Conservation (phyloP, 2,888 invertebrate genomes). For the Bedellia somnulentella region DNA sequence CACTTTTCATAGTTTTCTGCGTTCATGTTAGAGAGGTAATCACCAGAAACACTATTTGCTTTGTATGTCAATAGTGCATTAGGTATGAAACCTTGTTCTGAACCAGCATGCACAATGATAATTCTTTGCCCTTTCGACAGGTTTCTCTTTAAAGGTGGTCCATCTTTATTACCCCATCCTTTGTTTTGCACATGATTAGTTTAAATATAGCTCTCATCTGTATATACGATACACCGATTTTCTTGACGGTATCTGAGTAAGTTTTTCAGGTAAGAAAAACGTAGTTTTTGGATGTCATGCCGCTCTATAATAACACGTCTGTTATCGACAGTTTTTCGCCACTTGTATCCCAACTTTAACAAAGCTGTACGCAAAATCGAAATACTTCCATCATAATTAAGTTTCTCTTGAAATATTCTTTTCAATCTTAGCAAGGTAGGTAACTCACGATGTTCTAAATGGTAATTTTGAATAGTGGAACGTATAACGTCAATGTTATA, state of each 20-base stretch:
- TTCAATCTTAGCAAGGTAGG: too few species aligned
- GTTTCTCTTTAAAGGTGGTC: neutral
- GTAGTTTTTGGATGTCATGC: constrained; percentile 3
- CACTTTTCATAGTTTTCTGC: constrained; percentile 11
- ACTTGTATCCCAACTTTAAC: constrained; percentile 4
- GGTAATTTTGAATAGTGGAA: too few species aligned
- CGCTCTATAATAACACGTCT: constrained; percentile 4
- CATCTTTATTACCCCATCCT: constrained; percentile 1
- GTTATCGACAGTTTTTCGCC: constrained; percentile 5
- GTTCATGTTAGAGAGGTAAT: constrained; percentile 3
- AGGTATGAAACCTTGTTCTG: neutral
- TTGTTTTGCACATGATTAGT: neutral
- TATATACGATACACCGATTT: constrained; percentile 1
- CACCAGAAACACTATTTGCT: constrained; percentile 1
- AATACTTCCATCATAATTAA: neutral
- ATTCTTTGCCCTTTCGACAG: neutral
- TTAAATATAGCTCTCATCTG: constrained; percentile 4
- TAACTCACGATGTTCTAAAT: too few species aligned
- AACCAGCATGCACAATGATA: constrained; percentile 1
- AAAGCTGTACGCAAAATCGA: constrained; percentile 1
- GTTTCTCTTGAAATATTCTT: neutral
- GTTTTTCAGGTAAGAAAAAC: neutral
- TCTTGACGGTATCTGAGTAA: constrained; percentile 1
- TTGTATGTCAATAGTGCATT: constrained; percentile 4
- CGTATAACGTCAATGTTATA: too few species aligned